Base-by-base conservation (phyloP, 2,888 invertebrate genomes). In the Lottia scabra region DNA sequence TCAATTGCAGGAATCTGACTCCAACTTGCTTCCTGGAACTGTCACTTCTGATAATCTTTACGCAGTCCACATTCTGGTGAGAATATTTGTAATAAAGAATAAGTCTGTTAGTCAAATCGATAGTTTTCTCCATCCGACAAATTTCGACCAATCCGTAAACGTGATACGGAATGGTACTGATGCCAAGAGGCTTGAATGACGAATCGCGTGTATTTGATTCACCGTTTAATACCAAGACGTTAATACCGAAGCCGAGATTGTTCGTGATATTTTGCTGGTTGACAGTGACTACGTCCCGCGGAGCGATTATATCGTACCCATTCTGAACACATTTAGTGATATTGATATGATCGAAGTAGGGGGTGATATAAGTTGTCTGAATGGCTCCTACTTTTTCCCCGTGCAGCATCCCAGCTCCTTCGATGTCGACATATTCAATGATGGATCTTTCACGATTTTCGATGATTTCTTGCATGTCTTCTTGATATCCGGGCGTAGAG, bases 81-180 rank as follows among this genome's bases (percentile, higher is more conserved):
- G 97, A 97, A 85, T 99, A 99, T 89, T 98, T 99, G 90, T 97
- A 98, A 88, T 98, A 99, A 26, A 99, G 88, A 0, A 99, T 90
- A 6, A 98, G 93, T 65, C 98, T 92, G 87, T 98, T 97, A 88
- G 96, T 95, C 1, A 99, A 93, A 1, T 92, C 92, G 19, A 99
- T 93, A 87, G 95, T 95, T 91, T 99, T 99, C 70, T 94, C 94
- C 0, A 97, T 95, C 87, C 98, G 97, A 89, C 99, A 99, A 80
- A 99, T 97, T 81, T 99, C 97, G 19, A 99, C 93, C 83, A 99
- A 91, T 44, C 99, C 97, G 90, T 97, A 98, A 56, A 97, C 90
- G 85, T 96, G 93, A 86, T 97, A 97, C 0, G 98, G 97, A 13
- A 97, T 92, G 2, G 85, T 85, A 69, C 84, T 86, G 72, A 94